Evolutionary conservation across 1,140 invertebrate species (phyloP).

Genomic region (Pseudomyrmex dendroicus): DNA sequence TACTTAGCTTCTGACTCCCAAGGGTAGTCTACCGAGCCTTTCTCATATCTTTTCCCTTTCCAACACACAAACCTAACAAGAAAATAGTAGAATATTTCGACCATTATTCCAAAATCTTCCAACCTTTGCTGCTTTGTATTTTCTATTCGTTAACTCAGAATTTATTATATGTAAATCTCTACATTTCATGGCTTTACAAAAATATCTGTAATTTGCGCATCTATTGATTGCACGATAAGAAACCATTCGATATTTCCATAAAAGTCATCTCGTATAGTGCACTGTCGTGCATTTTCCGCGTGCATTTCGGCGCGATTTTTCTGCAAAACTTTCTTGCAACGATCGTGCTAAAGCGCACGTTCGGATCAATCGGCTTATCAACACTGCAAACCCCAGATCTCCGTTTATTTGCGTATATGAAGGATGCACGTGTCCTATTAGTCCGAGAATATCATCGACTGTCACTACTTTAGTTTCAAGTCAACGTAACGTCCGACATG

Average conservation of each 20-base stretch:
- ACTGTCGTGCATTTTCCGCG: background rate
- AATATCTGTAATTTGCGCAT: background rate
- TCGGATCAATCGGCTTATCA: constrained; percentile 49
- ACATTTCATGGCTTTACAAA: background rate
- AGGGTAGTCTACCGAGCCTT: constrained; percentile 60
- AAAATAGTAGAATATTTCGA: constrained; percentile 49
- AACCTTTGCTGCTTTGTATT: constrained; percentile 5
- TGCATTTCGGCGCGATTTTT: constrained; percentile 3
- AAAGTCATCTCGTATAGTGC: background rate
- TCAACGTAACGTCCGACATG: constrained; percentile 18
- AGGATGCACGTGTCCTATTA: constrained; percentile 41
- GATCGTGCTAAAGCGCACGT: background rate
- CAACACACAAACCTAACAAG: constrained; percentile 48
- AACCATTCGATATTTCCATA: background rate
- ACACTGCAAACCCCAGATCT: background rate
- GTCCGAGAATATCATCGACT: constrained; percentile 5
- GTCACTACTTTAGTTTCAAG: constrained; percentile 62
- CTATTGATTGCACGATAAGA: background rate
- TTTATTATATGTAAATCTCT: background rate
- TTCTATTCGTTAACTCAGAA: constrained; percentile 28
- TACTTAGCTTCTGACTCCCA: constrained; percentile 41
- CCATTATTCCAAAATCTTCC: constrained; percentile 33
- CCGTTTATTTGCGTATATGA: constrained; percentile 32
- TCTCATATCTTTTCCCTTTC: constrained; percentile 59
- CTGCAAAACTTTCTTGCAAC: background rate